These are phyloP conservation scores for Geopemphigus sp. DNA, from an alignment of 1,140 invertebrate genomes.

Conservation along the genomic window DNA sequence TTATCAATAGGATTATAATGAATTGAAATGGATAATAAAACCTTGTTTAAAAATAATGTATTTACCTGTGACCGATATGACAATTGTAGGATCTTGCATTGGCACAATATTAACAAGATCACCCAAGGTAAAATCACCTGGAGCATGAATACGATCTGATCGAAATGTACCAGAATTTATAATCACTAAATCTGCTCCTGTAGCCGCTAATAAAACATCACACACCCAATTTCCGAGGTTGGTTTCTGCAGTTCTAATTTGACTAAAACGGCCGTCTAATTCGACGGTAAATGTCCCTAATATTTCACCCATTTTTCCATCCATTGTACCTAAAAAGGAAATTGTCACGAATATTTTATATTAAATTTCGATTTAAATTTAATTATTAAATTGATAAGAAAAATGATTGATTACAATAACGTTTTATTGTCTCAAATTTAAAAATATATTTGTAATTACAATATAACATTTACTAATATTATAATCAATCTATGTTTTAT, in stretches of 20 bases:
- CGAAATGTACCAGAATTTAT: conserved; percentile 85
- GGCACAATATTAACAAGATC: conserved; percentile 81
- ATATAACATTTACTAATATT: no score
- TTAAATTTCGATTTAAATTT: no score
- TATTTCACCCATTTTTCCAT: conserved; percentile 77
- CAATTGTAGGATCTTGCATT: conserved; percentile 78
- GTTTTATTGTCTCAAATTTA: no score
- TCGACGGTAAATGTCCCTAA: conserved; percentile 78
- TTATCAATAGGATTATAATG: no score
- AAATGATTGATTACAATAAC: no score
- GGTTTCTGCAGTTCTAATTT: conserved; percentile 76
- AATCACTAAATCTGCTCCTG: conserved; percentile 77
- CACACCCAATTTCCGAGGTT: conserved; percentile 88
- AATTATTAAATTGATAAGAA: no score
- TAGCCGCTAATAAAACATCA: conserved; percentile 80
- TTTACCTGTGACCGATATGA: conserved; percentile 64
- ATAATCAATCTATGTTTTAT: not conserved
- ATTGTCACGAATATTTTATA: no score
- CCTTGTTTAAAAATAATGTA: conserved; percentile 5
- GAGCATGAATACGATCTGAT: conserved; percentile 73
- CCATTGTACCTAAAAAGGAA: conserved; percentile 66
- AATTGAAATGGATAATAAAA: not conserved
- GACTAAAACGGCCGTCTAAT: conserved; percentile 78
- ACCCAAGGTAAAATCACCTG: conserved; percentile 77
- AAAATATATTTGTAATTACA: no score